Evolutionary conservation across 2,888 invertebrate genomes (phyloP).

Genomic region (Branchellion lobata): DNA sequence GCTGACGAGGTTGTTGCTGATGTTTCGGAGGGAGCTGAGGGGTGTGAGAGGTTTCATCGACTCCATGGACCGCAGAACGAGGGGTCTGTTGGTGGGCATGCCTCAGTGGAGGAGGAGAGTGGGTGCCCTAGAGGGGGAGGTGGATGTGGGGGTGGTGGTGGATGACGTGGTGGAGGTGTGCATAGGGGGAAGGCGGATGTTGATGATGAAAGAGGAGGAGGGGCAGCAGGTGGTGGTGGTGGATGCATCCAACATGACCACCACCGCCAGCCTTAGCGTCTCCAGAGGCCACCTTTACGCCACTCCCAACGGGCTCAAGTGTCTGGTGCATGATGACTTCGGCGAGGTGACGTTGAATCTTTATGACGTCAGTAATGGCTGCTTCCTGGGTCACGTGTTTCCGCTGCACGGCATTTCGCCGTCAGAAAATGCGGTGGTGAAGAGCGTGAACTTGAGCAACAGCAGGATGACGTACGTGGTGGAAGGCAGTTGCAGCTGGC

Average conservation of each 20-base stretch:
- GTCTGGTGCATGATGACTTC: neutral
- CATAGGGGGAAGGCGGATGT: neutral
- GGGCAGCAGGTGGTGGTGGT: conserved; percentile 55
- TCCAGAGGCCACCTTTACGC: conserved; percentile 58
- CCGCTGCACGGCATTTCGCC: neutral
- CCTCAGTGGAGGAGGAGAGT: conserved; percentile 11
- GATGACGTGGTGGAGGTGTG: neutral
- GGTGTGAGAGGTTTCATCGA: conserved; percentile 58
- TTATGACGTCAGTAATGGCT: conserved; percentile 14
- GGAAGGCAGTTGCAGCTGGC: conserved; percentile 24
- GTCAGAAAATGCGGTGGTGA: neutral
- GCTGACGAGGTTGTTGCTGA: conserved; percentile 59
- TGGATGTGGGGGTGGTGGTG: neutral
- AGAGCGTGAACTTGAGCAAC: neutral
- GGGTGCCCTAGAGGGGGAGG: conserved; percentile 30
- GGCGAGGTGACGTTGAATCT: neutral
- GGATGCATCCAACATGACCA: conserved; percentile 57
- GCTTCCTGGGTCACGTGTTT: conserved; percentile 28
- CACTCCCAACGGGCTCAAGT: conserved; percentile 55
- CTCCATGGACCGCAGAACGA: conserved; percentile 56
- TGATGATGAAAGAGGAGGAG: conserved; percentile 56
- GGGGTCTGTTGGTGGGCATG: conserved; percentile 16
- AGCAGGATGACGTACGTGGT: conserved; percentile 11
- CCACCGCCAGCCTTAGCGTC: conserved; percentile 54
- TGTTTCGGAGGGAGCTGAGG: conserved; percentile 57